Base-by-base conservation (phyloP, 2,888 invertebrate species). In the Orchesellides sinensis region DNA sequence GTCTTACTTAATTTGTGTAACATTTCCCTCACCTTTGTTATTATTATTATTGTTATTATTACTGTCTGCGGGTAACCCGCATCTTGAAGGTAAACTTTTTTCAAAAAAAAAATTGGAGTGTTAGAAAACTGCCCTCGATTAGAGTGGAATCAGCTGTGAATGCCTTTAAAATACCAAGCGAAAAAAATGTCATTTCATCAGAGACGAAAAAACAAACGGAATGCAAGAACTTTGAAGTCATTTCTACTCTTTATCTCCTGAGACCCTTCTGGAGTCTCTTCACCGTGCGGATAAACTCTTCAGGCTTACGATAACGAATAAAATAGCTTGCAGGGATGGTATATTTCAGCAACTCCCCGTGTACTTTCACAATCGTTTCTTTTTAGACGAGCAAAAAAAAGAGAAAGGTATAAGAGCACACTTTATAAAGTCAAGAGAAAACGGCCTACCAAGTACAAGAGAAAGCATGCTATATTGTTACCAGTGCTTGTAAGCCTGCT, bases 201-300 rank as follows among this genome's bases (percentile, higher is more conserved):
- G 10, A 54, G 19, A 25, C 0, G 56, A 66, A 63, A 25, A 32
- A n/a, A n/a, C n/a, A 78, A 65, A 23, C 63, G 40, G 61, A 72
- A 79, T 65, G 70, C 63, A 54, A n/a, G 21, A 79, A 79, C 63
- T 79, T 79, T 79, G 72, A 79, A 52, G 79, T 72, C 72, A 79
- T 56, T 79, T 79, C 45, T 68, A 65, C 54, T 40, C 72, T 79
- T 79, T 52, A 72, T 79, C 79, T 72, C 79, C 56, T 79, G 79
- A 79, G 79, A 79, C 56, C 52, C 32, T 17, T 14, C 17, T 19
- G 10, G 54, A 54, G 54, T 65, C 23, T 35, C 61, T 63, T 47
- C 77, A 54, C 21, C 59, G 27, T 63, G n/a, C n/a, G n/a, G n/a
- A n/a, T n/a, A n/a, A n/a, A n/a, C n/a, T 14, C 59, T 45, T 25